Base-by-base conservation (phyloP, 2,113 vertebrate species). In the Oryzias woworae region DNA sequence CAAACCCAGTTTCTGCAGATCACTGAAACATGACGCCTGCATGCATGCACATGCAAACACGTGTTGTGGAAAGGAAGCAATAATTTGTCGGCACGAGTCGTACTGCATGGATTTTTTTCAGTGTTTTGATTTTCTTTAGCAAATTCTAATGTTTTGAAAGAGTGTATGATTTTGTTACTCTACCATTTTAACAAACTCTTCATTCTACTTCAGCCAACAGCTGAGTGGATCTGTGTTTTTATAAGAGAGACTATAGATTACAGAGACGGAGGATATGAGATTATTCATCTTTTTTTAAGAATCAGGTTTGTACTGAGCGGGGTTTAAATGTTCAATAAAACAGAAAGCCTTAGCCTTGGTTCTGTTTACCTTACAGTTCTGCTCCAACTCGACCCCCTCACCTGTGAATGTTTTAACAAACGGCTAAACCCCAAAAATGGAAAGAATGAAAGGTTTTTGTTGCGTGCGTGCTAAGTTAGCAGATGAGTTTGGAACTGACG, bases 31-130 rank as follows among this genome's bases (percentile, higher is more conserved):
- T 51, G 60, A 72, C 41, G 65, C 62, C 20, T 20, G 20, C 20
- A 64, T 74, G 75, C 69, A 64, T 75, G 66, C 82, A 80, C 75
- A 77, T 55, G 57, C 60, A 52, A 90, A 93, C 0, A 89, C 92
- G 57, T 91, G 91, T 92, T 84, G 78, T 78, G 77, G 85, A 86
- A 86, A 86, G 85, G 87, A 94, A 94, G 93, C 94, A 96, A 95
- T 95, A 95, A 93, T 86, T 74, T 90, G 68, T 85, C 69, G 54
- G 78, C 73, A 50, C 4, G 57, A 73, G 84, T 80, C 66, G 48
- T 51, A 54, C 68, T 77, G 77, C 86, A 89, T 88, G 85, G 73
- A 80, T 85, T 89, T 36, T 63, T 67, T 67, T 78, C 78, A 75
- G 73, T 73, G 78, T 83, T 80, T 87, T 88, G 36, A 36, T 62